Conservation (phyloP, 2,888 invertebrate genomes). For the Trisateles emortualis region DNA sequence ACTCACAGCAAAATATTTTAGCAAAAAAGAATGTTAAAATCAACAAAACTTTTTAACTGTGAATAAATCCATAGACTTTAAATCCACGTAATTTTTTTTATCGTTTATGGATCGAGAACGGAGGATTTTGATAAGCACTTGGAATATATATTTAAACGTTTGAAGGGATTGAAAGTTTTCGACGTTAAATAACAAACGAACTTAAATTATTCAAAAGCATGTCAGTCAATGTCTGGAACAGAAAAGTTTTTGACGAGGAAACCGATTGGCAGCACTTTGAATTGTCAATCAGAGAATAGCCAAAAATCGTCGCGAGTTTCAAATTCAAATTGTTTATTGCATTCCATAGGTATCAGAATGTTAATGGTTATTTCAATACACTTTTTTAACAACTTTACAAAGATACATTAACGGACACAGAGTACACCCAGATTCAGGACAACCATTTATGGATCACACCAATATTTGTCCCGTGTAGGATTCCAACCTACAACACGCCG, state of each 20-base stretch:
- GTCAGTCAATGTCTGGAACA: slow-evolving; percentile 6
- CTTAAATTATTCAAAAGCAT: not conserved
- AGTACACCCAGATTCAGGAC: no score
- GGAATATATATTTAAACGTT: not conserved
- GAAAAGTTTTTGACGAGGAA: slow-evolving; percentile 7
- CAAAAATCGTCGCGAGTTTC: slow-evolving; percentile 6
- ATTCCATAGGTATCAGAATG: no score
- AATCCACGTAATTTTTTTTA: slow-evolving; percentile 26
- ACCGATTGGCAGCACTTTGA: slow-evolving; percentile 9
- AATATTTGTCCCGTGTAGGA: no score
- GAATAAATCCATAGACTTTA: slow-evolving; percentile 15
- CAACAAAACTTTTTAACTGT: slow-evolving; percentile 34
- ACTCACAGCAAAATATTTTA: slow-evolving; percentile 39
- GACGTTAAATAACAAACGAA: slow-evolving; percentile 8
- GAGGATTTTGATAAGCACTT: not conserved
- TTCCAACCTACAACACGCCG: no score
- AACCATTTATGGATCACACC: no score
- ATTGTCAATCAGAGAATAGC: not conserved
- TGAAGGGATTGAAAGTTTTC: slow-evolving; percentile 7
- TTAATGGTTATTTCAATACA: no score
- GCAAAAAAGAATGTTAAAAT: slow-evolving; percentile 37
- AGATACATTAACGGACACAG: no score
- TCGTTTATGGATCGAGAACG: slow-evolving; percentile 10
- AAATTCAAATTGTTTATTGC: slow-evolving; percentile 15
- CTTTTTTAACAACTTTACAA: no score